Percentiles rank a stretch among this genome's conserved stretches.
phyloP scores from a whole-genome alignment of 2,797 vertebrate genomes.

The Pseudochirops cupreus region DNA sequence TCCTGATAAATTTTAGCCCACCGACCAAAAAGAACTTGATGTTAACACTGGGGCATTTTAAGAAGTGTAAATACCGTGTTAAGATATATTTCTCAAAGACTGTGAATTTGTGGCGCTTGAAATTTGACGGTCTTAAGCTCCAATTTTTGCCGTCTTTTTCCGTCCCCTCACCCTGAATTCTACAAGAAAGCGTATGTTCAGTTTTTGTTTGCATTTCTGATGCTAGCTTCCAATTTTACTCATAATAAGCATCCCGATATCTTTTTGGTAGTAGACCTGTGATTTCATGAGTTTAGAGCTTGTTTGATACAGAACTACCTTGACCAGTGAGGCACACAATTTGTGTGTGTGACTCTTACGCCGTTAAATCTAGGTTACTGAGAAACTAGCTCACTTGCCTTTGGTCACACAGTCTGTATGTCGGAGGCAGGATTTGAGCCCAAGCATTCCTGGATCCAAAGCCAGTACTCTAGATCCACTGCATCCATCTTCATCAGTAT shows the following conservation, averaged over 20 bases:
- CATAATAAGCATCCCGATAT: conserved; percentile 11
- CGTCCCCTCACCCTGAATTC: conserved; percentile 21
- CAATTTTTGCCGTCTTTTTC: conserved; percentile 16
- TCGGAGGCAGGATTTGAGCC: background rate
- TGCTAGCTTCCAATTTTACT: background rate
- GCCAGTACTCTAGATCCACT: background rate
- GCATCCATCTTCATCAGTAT: background rate
- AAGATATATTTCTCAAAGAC: conserved; percentile 12
- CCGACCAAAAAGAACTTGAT: background rate
- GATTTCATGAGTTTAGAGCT: background rate
- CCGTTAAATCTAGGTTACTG: background rate
- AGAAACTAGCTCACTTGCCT: background rate
- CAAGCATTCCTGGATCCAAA: background rate
- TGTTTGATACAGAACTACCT: background rate
- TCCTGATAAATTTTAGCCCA: background rate
- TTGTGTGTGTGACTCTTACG: background rate
- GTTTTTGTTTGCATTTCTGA: conserved; percentile 4
- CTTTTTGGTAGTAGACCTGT: background rate
- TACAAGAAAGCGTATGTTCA: conserved; percentile 3
- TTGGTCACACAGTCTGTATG: background rate
- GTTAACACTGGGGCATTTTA: background rate
- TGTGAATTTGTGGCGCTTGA: conserved; percentile 29
- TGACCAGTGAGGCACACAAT: background rate
- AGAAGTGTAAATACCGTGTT: conserved; percentile 12
- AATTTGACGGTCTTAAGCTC: background rate